Conservation (phyloP, 1,140 invertebrate genomes). For the Apis dorsata region DNA sequence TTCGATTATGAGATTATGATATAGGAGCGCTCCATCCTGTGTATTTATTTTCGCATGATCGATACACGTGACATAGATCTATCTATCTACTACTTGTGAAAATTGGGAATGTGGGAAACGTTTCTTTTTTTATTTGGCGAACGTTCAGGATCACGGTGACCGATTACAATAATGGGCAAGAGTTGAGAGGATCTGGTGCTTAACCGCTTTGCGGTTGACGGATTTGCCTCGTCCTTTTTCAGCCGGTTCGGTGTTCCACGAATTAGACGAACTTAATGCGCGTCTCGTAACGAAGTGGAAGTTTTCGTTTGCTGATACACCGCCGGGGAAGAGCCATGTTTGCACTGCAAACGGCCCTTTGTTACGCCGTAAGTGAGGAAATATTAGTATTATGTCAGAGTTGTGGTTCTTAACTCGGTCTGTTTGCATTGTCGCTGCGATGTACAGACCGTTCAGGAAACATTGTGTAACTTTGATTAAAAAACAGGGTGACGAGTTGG, state of each 20-base stretch:
- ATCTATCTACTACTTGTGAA: too few relatives aligned
- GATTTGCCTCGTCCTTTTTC: conserved; percentile 13
- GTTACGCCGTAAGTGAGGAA: conserved; percentile 18
- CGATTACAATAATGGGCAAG: not conserved
- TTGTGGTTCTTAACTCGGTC: conserved; percentile 26
- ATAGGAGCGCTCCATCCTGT: too few relatives aligned
- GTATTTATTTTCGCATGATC: too few relatives aligned
- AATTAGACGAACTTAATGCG: conserved; percentile 32
- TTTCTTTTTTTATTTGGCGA: too few relatives aligned
- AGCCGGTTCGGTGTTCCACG: not conserved
- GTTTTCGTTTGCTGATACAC: conserved; percentile 46
- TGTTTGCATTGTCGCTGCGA: conserved; percentile 21
- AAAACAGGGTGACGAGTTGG: not conserved
- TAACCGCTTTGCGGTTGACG: conserved; percentile 2
- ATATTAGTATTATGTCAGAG: conserved; percentile 40
- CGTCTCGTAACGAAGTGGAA: conserved; percentile 20
- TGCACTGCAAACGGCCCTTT: conserved; percentile 35
- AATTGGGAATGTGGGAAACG: too few relatives aligned
- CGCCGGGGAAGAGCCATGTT: conserved; percentile 4
- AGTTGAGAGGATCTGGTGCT: not conserved
- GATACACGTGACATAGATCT: too few relatives aligned
- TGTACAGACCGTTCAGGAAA: not conserved
- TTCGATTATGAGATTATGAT: conserved; percentile 11
- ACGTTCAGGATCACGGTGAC: not conserved
- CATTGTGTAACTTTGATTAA: not conserved